Evolutionary conservation across 2,113 vertebrate genomes (phyloP).

Genomic region (Leptocoma aspasia): DNA sequence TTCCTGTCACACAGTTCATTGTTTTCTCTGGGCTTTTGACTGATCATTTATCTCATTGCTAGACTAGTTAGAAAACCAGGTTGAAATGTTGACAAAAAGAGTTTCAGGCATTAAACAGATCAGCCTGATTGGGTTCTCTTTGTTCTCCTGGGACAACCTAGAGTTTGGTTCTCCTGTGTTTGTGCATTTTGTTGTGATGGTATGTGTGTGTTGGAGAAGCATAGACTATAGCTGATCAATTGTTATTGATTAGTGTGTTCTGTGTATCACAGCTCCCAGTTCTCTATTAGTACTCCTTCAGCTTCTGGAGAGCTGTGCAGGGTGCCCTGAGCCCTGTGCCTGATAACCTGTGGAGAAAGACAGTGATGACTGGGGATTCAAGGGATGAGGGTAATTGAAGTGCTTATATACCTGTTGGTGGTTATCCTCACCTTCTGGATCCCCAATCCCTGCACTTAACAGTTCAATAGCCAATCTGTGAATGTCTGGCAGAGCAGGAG

Average conservation of each 20-base stretch:
- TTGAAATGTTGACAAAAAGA: background rate
- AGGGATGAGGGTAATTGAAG: background rate
- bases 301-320: background rate
- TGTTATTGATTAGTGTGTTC: background rate
- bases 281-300: background rate
- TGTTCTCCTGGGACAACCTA: background rate
- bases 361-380: background rate
- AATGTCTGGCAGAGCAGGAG: background rate
- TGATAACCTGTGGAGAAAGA: background rate
- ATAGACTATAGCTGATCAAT: background rate
- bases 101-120: background rate
- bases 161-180: background rate
- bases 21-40: background rate
- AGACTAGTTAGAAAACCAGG: background rate
- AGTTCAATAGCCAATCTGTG: background rate
- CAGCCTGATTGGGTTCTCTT: background rate
- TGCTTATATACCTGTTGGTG: background rate
- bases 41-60: background rate
- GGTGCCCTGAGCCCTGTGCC: background rate
- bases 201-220: background rate
- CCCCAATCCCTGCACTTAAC: background rate
- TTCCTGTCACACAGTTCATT: background rate
- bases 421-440: background rate
- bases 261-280: background rate
- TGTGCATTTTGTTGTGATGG: background rate